Evolutionary conservation across 2,888 invertebrate species (phyloP).

Genomic region (Cylindroiulus punctatus): DNA sequence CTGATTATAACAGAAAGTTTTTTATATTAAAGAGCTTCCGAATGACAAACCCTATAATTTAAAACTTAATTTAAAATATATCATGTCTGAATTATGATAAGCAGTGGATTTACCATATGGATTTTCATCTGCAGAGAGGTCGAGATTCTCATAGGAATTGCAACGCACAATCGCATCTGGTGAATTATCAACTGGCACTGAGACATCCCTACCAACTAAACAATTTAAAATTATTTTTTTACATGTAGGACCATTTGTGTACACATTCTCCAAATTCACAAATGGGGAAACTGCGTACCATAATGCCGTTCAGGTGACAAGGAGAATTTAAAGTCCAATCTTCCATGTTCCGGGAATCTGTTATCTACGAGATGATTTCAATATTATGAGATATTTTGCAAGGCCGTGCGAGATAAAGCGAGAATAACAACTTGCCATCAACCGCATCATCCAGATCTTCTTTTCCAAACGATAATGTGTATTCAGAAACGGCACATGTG

Average conservation of each 20-base stretch:
- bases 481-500: conserved; percentile 89
- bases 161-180: conserved; percentile 78
- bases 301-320: conserved; percentile 63
- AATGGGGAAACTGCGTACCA: conserved; percentile 36
- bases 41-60: no score
- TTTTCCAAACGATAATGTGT: conserved; percentile 84
- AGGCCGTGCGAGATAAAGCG: background rate
- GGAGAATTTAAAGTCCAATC: conserved; percentile 85
- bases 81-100: no score
- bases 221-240: background rate
- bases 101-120: conserved; percentile 61
- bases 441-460: conserved; percentile 87
- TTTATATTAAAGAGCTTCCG: no score
- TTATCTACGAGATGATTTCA: conserved; percentile 71
- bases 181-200: conserved; percentile 65
- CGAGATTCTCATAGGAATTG: conserved; percentile 79
- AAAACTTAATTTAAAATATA: no score
- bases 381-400: no score
- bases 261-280: background rate
- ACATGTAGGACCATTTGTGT: background rate
- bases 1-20: no score
- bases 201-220: conserved; percentile 62
- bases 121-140: conserved; percentile 61
- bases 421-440: conserved; percentile 72
- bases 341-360: conserved; percentile 83